These are phyloP conservation scores for Octopus sinensis DNA, from an alignment of 1,140 invertebrate species.

Conservation along the genomic window DNA sequence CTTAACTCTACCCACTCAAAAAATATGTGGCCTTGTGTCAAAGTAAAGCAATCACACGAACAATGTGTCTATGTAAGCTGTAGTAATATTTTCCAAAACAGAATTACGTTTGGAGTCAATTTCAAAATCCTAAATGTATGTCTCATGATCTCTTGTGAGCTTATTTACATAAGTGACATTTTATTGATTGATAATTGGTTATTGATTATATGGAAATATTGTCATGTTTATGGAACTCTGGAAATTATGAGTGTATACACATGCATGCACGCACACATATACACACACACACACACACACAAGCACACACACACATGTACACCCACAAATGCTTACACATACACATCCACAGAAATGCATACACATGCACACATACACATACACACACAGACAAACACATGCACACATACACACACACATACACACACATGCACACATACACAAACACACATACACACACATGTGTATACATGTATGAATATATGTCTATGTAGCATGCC, in stretches of 20 bases:
- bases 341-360: neutral
- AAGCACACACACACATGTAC: neutral
- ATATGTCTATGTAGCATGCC: neutral
- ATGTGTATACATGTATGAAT: neutral
- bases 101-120: neutral
- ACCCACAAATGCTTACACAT: too few relatives aligned
- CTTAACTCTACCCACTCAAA: too few relatives aligned
- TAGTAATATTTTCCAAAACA: too few relatives aligned
- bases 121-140: neutral
- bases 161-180: too few relatives aligned
- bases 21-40: too few relatives aligned
- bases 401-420: neutral
- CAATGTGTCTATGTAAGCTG: too few relatives aligned
- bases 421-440: neutral
- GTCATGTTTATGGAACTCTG: too few relatives aligned
- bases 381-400: neutral
- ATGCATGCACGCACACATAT: neutral
- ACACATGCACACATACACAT: neutral
- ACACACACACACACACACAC: neutral
- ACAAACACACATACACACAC: neutral
- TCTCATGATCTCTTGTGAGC: neutral
- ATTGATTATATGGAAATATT: too few relatives aligned
- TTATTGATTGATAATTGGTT: too few relatives aligned
- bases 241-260: too few relatives aligned
- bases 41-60: too few relatives aligned